Conservation (phyloP, 2,888 invertebrate species). For the Parnassius mnemosyne region DNA sequence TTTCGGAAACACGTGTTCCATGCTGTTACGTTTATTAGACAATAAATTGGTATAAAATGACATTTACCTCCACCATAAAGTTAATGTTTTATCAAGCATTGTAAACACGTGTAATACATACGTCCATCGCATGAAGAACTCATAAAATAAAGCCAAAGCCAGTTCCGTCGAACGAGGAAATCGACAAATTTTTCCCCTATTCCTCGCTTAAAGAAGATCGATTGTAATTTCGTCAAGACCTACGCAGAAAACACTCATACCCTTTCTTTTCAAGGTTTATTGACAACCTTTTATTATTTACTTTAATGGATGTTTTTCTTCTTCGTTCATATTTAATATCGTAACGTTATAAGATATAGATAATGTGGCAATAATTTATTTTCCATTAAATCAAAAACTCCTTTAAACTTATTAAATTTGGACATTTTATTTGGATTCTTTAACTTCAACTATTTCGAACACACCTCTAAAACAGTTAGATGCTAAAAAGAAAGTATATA, state of each 20-base stretch:
- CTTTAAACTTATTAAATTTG: too few species aligned
- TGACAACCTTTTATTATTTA: not conserved
- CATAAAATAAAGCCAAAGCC: slow-evolving; percentile 14
- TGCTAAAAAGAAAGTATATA: too few species aligned
- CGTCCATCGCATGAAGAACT: slow-evolving; percentile 8
- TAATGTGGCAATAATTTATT: too few species aligned
- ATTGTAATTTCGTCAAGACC: slow-evolving; percentile 3
- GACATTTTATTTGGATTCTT: too few species aligned
- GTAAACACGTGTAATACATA: slow-evolving; percentile 11
- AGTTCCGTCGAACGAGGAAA: slow-evolving; percentile 12
- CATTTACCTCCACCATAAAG: not conserved
- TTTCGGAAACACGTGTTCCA: too few species aligned
- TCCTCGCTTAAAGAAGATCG: slow-evolving; percentile 8
- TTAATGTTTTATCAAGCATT: slow-evolving; percentile 6
- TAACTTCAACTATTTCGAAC: too few species aligned
- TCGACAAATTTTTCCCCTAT: slow-evolving; percentile 11
- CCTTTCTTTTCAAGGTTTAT: not conserved
- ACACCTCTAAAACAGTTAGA: too few species aligned
- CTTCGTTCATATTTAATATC: too few species aligned
- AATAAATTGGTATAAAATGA: not conserved
- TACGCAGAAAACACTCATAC: not conserved
- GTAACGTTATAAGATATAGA: too few species aligned
- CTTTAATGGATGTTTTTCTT: not conserved
- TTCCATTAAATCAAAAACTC: too few species aligned
- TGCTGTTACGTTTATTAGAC: not conserved